Conservation (phyloP, 2,888 invertebrate species). For the Vesta saturnalis region DNA sequence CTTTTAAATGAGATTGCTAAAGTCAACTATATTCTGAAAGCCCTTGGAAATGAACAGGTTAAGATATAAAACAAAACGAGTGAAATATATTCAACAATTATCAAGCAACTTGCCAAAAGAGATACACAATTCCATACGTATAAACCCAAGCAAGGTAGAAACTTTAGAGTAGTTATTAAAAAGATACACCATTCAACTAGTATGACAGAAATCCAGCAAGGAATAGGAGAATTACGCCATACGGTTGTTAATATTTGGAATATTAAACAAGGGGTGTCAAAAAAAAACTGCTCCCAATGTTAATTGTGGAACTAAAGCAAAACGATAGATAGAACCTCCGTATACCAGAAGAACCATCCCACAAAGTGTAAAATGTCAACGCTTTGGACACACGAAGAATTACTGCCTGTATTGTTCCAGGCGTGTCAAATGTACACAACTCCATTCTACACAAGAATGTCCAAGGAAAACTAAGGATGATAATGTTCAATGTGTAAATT, state of each 20-base stretch:
- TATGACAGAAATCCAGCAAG: neutral
- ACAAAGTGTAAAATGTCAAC: neutral
- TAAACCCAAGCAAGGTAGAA: too few species aligned
- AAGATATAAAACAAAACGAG: neutral
- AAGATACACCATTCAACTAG: too few species aligned
- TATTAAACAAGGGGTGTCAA: neutral
- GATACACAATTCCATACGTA: too few species aligned
- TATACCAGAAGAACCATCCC: neutral
- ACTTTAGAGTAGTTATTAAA: too few species aligned
- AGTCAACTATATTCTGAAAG: neutral
- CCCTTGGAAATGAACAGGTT: neutral
- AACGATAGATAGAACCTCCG: neutral
- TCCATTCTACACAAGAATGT: neutral
- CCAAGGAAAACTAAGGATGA: neutral
- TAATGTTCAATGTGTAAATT: too few species aligned
- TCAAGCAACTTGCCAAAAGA: too few species aligned
- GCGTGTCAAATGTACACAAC: neutral
- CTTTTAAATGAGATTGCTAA: slow-evolving; percentile 9
- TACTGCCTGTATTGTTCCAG: neutral
- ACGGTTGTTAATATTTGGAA: neutral
- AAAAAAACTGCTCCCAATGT: too few species aligned
- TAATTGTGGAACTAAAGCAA: neutral
- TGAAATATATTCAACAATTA: neutral
- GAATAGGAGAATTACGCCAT: neutral
- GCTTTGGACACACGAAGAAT: neutral